phyloP scores from a whole-genome alignment of 1,140 invertebrate species.

The Pemphigus obesinymphae region DNA sequence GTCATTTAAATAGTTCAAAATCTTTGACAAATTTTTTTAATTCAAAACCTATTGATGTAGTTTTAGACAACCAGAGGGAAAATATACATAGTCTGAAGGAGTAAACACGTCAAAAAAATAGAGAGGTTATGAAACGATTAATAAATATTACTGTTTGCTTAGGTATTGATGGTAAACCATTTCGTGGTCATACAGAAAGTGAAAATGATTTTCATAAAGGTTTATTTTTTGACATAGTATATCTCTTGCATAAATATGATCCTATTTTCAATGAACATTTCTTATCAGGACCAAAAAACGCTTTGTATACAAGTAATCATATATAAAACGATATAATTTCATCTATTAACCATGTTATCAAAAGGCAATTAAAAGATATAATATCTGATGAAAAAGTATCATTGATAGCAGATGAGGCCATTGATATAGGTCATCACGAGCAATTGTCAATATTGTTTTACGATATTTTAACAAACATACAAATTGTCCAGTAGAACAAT shows the following conservation, averaged over 20 bases:
- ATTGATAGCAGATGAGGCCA: neutral
- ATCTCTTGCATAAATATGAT: neutral
- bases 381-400: neutral
- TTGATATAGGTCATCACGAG: neutral
- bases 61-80: too few relatives aligned
- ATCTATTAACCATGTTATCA: neutral
- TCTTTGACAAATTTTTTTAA: neutral
- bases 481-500: too few relatives aligned
- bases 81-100: too few relatives aligned
- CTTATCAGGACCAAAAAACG: neutral
- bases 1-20: neutral
- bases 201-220: neutral
- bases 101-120: too few relatives aligned
- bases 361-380: neutral
- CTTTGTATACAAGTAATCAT: neutral
- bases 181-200: neutral
- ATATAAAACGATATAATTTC: neutral
- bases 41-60: too few relatives aligned
- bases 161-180: neutral
- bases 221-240: neutral
- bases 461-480: neutral
- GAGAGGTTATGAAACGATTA: neutral
- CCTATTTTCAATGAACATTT: neutral
- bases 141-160: neutral
- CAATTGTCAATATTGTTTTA: neutral